These are phyloP conservation scores for Dromococcyx pavoninus DNA, from an alignment of 2,797 vertebrate species.

Conservation along the genomic window DNA sequence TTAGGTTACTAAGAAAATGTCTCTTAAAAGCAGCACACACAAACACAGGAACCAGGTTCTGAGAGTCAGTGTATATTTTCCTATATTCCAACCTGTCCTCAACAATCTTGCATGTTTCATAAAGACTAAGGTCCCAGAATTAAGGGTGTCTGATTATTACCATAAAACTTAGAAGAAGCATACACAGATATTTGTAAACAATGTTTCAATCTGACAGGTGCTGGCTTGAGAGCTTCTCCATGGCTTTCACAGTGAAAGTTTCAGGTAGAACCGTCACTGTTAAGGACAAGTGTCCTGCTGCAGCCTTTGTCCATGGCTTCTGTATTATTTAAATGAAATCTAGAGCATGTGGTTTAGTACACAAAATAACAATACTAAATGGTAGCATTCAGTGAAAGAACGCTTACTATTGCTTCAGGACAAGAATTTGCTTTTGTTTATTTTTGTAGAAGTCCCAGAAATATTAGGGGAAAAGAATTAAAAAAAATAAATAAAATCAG, in stretches of 20 bases:
- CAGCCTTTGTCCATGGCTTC: not conserved
- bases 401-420: not conserved
- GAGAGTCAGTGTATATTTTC: not conserved
- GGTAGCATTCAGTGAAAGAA: not conserved
- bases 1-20: not conserved
- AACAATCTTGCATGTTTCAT: not conserved
- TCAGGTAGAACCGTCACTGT: not conserved
- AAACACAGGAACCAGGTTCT: not conserved
- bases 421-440: not conserved
- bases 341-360: not conserved
- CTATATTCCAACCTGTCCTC: not conserved
- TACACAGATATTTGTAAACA: not conserved
- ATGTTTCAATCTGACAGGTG: not conserved
- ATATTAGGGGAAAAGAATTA: not conserved
- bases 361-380: not conserved
- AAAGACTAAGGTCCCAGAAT: not conserved
- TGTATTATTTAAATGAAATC: not conserved
- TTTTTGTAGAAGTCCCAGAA: not conserved
- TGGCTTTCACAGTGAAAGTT: not conserved
- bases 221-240: not conserved
- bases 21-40: not conserved
- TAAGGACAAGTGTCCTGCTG: not conserved
- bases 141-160: not conserved
- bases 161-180: not conserved
- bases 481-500: too few species aligned